A percentile compares a stretch with the other conserved stretches of the same genome.
Evolutionary conservation across 1,140 invertebrate species (phyloP).

Genomic region (Drosophila repletoides): DNA sequence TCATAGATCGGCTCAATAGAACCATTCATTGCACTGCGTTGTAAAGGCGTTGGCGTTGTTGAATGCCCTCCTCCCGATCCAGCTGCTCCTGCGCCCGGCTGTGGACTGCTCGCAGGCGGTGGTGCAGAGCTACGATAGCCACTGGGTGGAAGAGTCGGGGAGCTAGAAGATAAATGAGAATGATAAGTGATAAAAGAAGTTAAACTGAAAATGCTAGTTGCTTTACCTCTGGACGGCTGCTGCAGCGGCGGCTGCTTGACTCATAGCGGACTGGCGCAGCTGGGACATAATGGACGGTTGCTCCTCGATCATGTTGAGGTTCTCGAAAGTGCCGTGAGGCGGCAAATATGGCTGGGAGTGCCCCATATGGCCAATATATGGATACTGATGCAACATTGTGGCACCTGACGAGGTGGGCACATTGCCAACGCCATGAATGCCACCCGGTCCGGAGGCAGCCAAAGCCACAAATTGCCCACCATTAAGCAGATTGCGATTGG

Average conservation of each 20-base stretch:
- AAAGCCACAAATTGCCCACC: constrained; percentile 57
- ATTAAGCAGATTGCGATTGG: constrained; percentile 85
- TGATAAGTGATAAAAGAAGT: no score
- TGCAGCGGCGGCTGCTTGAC: constrained; percentile 57
- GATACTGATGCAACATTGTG: constrained; percentile 77
- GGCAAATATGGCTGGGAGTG: constrained; percentile 84
- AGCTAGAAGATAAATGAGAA: constrained; percentile 26
- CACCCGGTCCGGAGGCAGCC: constrained; percentile 22
- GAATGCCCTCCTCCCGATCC: no score
- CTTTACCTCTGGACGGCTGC: constrained; percentile 58
- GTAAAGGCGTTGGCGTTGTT: constrained; percentile 51
- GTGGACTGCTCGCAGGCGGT: constrained; percentile 61
- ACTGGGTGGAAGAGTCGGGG: constrained; percentile 61
- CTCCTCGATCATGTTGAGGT: constrained; percentile 84
- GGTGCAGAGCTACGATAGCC: constrained; percentile 67
- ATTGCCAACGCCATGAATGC: constrained; percentile 54
- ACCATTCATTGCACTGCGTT: constrained; percentile 68
- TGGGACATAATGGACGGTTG: constrained; percentile 83
- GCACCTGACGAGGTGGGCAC: constrained; percentile 66
- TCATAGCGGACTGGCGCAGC: constrained; percentile 71
- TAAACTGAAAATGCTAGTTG: background rate
- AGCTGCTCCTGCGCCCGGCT: constrained; percentile 22
- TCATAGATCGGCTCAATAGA: constrained; percentile 89
- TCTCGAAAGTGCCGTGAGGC: constrained; percentile 88
- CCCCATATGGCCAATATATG: constrained; percentile 81